Conservation (phyloP, 2,888 invertebrate genomes). For the Patella caerulea region DNA sequence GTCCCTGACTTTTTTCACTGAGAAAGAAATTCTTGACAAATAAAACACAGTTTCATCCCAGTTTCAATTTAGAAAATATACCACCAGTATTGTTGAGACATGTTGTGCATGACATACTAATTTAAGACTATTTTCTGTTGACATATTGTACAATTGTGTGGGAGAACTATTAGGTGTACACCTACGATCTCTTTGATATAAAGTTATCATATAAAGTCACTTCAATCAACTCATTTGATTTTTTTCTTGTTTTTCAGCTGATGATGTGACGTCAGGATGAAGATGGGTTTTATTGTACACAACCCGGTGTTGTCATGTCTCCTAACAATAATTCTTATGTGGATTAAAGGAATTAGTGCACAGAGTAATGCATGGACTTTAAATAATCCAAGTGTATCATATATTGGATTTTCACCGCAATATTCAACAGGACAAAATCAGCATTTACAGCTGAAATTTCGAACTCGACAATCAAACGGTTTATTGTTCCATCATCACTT, state of each 20-base stretch:
- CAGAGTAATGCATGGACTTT: slow-evolving; percentile 45
- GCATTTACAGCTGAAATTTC: slow-evolving; percentile 48
- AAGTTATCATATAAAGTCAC: neutral
- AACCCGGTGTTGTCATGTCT: slow-evolving; percentile 8
- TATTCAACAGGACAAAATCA: slow-evolving; percentile 46
- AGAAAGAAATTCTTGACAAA: no score
- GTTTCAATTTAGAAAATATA: no score
- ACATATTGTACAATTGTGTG: no score
- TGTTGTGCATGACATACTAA: no score
- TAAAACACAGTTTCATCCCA: no score
- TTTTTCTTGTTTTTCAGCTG: slow-evolving; percentile 23
- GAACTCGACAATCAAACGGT: slow-evolving; percentile 53
- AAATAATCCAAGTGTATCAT: slow-evolving; percentile 47
- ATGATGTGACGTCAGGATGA: slow-evolving; percentile 33
- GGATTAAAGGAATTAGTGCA: neutral
- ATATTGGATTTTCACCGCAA: slow-evolving; percentile 46
- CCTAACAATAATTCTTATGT: neutral
- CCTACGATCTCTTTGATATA: no score
- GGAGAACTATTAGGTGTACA: no score
- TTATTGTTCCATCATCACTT: slow-evolving; percentile 56
- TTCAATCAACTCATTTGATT: neutral
- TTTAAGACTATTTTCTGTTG: no score
- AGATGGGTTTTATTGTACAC: slow-evolving; percentile 6
- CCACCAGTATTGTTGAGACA: no score
- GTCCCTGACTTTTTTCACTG: no score